Evolutionary conservation across 2,797 vertebrate species (phyloP), one percentile per base, ranked within the genome.

Genomic region (Gambusia yucatana): DNA sequence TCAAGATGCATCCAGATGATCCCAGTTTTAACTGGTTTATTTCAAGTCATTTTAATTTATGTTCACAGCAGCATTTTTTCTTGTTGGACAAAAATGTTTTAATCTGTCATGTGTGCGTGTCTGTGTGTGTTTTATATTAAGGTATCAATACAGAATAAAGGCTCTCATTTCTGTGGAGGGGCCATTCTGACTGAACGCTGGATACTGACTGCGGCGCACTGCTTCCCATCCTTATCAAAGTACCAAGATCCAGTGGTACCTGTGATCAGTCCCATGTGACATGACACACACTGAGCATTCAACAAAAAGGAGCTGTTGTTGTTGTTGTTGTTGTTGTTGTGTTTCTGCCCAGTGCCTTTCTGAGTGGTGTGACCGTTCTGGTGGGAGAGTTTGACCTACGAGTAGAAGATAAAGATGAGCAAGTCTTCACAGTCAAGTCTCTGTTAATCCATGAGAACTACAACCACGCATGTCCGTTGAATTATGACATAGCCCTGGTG

Each of bases 181-280:
- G 95, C 97, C 71, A 94, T 97, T 85, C 90, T 97, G 90, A 96
- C 94, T 13, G 92, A 96, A 17, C 93, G 86, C 76, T 97, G 97
- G 96, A 94, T 98, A 57, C 82, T 97, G 84, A 98, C 97, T 0
- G 97, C 97, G 0, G 97, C 97, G 79, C 97, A 97, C 89, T 98
- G 98, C 69, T 86, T 97, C 73, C 28, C 88, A 9, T 88, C 83
- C 1, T 17, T 84, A 7, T 93, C 94, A 3, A 81, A 81, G 95
- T 96, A 89, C 36, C 75, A 50, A 33, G 25, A 13, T 9, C n/a
- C 25, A 44, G 50, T 9, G 50, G 50, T 70, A 11, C 36, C 63
- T 22, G 36, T 41, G 63, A 22, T 14, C 22, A 44, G 1, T 44
- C 10, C 22, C 3, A 0, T 10, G 3, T 17, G 7, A 50, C 30